Conservation (phyloP, 37 sponge, comb jelly and placozoan genomes). For the Agelas oroides region DNA sequence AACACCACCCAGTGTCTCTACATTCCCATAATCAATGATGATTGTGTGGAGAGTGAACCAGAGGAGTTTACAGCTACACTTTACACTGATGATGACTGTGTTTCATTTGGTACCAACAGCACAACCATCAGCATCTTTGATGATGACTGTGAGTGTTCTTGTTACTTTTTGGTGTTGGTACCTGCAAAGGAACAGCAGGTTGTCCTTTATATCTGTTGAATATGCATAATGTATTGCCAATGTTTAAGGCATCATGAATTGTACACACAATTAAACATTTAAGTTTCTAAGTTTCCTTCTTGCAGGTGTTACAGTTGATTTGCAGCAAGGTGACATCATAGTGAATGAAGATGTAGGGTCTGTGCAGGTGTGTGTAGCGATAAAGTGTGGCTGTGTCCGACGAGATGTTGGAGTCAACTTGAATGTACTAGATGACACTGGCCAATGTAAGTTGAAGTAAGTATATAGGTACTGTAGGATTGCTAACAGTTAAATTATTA, state of each 20-base stretch:
- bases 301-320: neutral
- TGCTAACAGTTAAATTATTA: too few relatives aligned
- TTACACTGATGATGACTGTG: neutral
- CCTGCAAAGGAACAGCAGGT: too few relatives aligned
- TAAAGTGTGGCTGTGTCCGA: too few relatives aligned
- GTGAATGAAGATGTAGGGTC: neutral
- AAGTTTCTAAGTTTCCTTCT: neutral
- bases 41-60: neutral
- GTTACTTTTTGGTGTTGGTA: too few relatives aligned
- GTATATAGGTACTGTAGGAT: too few relatives aligned
- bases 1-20: neutral
- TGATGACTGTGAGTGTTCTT: constrained; percentile 3
- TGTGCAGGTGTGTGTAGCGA: neutral
- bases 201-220: too few relatives aligned
- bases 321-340: neutral
- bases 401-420: neutral
- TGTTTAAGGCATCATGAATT: too few relatives aligned
- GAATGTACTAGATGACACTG: neutral
- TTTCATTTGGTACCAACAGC: neutral
- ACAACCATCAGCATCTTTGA: neutral
- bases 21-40: neutral
- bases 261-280: neutral
- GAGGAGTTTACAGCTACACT: neutral
- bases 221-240: neutral
- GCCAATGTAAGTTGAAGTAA: neutral